Evolutionary conservation across 2,888 invertebrate genomes (phyloP), one percentile per base, ranked within the genome.

Genomic region (Anthophora plumipes): DNA sequence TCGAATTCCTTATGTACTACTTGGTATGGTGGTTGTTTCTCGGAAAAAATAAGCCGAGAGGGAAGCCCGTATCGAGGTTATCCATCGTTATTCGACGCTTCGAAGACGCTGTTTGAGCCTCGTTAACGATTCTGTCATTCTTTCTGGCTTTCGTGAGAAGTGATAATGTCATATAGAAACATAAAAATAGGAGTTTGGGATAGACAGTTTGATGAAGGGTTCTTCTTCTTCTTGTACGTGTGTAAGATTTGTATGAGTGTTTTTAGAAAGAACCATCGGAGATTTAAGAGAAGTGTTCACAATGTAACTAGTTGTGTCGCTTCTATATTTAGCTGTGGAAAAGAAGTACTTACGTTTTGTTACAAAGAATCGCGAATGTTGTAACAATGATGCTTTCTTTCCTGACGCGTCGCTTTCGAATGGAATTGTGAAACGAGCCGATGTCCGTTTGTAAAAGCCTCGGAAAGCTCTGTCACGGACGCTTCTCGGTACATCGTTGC

Each of bases 401-500:
- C 31, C 20, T 1, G 25, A 22, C 39, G 68, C 25, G 20, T 41
- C 20, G 8, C 70, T 12, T 50, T 43, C 52, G 17, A 50, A 41
- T 20, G 17, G 31, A 12, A 59, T 70, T 64, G 43, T 14, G 52
- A 63, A 77, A 69, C 11, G 17, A n/a, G 17, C 31, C 20, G 54
- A 50, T 31, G 63, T 11, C n/a, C 43, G n/a, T n/a, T n/a, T 12
- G 54, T 39, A 12, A n/a, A 25, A 68, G 25, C 41, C 63, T 12
- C 37, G 48, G 17, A 54, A 39, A 59, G 39, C 54, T 48, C 60
- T 55, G 46, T 55, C 66, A 25, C 14, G 20, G 43, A 48, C 37
- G 54, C 67, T 48, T 25, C 66, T 41, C 22, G 41, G 66, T 48
- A 59, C 61, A 20, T 25, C 55, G 20, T 76, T 68, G 68, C 71